Evolutionary conservation across 2,797 vertebrate species (phyloP).

Genomic region (Peromyscus melanophrys): DNA sequence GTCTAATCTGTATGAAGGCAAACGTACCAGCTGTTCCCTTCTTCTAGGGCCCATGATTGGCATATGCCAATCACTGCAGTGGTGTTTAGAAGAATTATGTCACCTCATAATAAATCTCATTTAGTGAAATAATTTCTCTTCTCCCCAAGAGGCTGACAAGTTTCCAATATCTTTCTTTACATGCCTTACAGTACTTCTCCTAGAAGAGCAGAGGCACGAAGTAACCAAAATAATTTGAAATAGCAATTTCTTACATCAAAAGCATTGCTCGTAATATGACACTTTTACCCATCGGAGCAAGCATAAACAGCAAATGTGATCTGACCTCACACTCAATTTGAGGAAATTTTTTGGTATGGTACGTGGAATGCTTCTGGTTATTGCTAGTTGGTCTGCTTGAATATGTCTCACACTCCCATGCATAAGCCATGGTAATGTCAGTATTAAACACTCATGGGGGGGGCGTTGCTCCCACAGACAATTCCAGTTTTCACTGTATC

Average conservation of each 20-base stretch:
- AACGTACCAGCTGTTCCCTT: not conserved
- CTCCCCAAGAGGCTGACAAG: not conserved
- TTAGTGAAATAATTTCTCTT: conserved; percentile 13
- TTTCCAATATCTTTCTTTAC: not conserved
- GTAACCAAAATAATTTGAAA: conserved; percentile 32
- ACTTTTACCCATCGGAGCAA: not conserved
- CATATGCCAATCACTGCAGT: not conserved
- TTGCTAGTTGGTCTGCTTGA: conserved; percentile 8
- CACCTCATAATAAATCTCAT: not conserved
- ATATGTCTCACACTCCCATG: conserved; percentile 31
- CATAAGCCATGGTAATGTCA: not conserved
- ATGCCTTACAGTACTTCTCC: not conserved
- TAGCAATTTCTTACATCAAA: not conserved
- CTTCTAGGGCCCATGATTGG: not conserved
- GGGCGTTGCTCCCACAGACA: conserved; percentile 60
- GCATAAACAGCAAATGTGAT: not conserved
- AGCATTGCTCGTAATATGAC: conserved; percentile 15
- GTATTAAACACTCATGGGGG: not conserved
- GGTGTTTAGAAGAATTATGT: not conserved
- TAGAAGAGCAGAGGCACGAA: not conserved
- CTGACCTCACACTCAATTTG: conserved; percentile 42
- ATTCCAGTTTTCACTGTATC: conserved; percentile 40
- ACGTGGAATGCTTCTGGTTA: not conserved
- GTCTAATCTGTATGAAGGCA: not conserved
- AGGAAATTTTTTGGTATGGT: not conserved